Base-by-base conservation (phyloP, 2,888 invertebrate species). In the Drosophila paranaensis region DNA sequence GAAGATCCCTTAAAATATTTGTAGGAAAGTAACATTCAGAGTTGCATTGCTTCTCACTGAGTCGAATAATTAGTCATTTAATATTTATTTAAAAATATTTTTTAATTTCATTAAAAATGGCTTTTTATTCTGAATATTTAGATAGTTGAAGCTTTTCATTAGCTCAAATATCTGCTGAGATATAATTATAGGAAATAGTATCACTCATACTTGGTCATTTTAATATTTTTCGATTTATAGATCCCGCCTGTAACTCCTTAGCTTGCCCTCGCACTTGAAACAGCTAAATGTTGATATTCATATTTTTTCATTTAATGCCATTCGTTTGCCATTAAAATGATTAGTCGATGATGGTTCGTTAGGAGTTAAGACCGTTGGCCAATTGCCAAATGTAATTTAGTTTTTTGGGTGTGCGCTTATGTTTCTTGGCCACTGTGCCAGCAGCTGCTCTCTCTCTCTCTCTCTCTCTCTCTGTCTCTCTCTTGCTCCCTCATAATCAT, bases 401-500 rank as follows among this genome's bases (percentile, higher is more conserved):
- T 46, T 57, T 51, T 60, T 63, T 58, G 51, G 48, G 67, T 50
- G 25, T 51, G 33, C 27, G 27, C 54, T 55, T 61, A 42, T 37
- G 25, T 25, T 39, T 45, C 56, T 65, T 57, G 48, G 64, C 56
- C 61, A 60, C 50, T 53, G 56, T n/a, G 54, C 54, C 54, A 54
- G 54, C 37, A n/a, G n/a, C 27, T 33, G 3, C 40, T 3, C 27
- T 30, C 30, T 8, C 16, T 48, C 62, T 51, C 51, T 43, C 58
- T 53, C 66, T 25, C 14, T 33, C 16, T 30, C 50, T 5, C 66
- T 25, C 14, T 33, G 11, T 30, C 50, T 5, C 6, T 14, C 35
- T 39, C 42, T 46, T 9, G 35, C 63, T 57, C 45, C 53, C 58
- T 54, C 74, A 73, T 72, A 71, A 77, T 81, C 73, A 66, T 60